Percentiles rank a stretch among this genome's conserved stretches.
Conservation (phyloP, 2,888 invertebrate species). For the Aphidius colemani region DNA sequence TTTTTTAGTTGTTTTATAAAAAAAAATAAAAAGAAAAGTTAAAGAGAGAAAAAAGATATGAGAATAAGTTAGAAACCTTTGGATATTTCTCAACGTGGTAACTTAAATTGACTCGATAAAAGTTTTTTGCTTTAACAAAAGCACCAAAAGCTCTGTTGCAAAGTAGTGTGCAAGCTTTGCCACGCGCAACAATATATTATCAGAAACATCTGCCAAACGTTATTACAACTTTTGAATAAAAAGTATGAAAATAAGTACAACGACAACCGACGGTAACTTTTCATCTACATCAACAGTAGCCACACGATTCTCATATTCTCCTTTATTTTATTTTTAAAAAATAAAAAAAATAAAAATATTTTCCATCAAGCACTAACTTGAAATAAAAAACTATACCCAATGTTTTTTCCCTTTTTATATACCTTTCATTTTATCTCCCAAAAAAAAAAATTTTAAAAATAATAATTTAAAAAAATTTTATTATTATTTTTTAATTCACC, state of each 20-base stretch:
- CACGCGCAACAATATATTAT: slow-evolving; percentile 39
- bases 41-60: slow-evolving; percentile 16
- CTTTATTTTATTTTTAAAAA: too few species aligned
- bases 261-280: too few species aligned
- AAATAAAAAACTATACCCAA: too few species aligned
- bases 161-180: slow-evolving; percentile 27
- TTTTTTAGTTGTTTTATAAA: not conserved
- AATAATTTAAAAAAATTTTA: too few species aligned
- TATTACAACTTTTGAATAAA: slow-evolving; percentile 61
- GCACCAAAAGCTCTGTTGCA: slow-evolving; percentile 38
- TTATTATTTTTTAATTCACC: too few species aligned
- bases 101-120: slow-evolving; percentile 61
- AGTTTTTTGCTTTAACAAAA: slow-evolving; percentile 54
- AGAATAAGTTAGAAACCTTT: slow-evolving; percentile 22
- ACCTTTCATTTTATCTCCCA: too few species aligned
- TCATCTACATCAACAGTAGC: too few species aligned
- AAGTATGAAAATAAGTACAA: slow-evolving; percentile 32
- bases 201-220: slow-evolving; percentile 60
- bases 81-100: slow-evolving; percentile 44
- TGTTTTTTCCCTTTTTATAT: too few species aligned
- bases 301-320: too few species aligned
- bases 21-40: not conserved
- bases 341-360: too few species aligned
- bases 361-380: too few species aligned
- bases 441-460: too few species aligned